These are phyloP conservation scores for Agriopis leucophaearia DNA, from an alignment of 2,888 invertebrate genomes.

Conservation along the genomic window DNA sequence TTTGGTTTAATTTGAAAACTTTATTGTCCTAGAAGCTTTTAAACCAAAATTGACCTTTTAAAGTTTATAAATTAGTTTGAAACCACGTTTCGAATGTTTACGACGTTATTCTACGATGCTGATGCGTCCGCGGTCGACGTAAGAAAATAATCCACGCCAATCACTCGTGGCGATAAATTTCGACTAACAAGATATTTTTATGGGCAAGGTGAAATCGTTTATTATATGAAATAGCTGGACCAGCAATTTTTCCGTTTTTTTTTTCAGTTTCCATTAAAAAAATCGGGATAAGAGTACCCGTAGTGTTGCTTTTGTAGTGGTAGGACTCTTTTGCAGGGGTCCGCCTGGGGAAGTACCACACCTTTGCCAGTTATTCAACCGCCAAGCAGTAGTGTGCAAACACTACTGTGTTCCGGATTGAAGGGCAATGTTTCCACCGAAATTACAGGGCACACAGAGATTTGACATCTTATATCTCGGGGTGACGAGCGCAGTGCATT, in stretches of 20 bases:
- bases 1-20: conserved; percentile 1
- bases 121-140: conserved; percentile 17
- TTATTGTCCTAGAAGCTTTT: conserved; percentile 7
- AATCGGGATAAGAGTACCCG: not conserved
- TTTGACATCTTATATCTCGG: too few species aligned
- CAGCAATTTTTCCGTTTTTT: not conserved
- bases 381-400: too few species aligned
- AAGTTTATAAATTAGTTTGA: conserved; percentile 13
- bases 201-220: not conserved
- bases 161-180: conserved; percentile 21
- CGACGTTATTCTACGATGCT: conserved; percentile 9
- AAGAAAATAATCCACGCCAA: conserved; percentile 25
- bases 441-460: too few species aligned
- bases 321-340: too few species aligned
- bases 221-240: not conserved
- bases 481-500: too few species aligned
- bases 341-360: too few species aligned
- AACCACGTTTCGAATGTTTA: conserved; percentile 9
- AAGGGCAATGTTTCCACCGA: too few species aligned
- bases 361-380: too few species aligned
- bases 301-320: too few species aligned
- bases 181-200: conserved; percentile 17
- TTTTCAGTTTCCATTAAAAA: not conserved
- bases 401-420: too few species aligned
- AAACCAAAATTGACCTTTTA: conserved; percentile 5